Percentiles rank a stretch among this genome's conserved stretches.
These are phyloP conservation scores for Apodemus speciosus DNA, from an alignment of 2,113 vertebrate species.

Conservation along the genomic window DNA sequence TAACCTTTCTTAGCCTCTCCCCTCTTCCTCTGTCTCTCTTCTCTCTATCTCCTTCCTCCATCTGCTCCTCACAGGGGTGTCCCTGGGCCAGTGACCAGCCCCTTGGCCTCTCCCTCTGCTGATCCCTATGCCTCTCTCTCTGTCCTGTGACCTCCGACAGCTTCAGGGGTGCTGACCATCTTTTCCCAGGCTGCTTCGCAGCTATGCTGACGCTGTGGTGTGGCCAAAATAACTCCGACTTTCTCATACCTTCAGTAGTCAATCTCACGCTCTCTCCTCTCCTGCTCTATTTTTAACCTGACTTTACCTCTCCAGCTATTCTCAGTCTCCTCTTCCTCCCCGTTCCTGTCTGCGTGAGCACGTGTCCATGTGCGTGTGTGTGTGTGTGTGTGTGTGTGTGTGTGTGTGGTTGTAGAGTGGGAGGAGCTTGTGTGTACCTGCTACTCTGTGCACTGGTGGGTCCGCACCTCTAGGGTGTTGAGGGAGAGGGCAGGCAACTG, in stretches of 20 bases:
- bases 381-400: conserved; percentile 52
- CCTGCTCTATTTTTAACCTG: conserved; percentile 82
- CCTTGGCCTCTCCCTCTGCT: conserved; percentile 68
- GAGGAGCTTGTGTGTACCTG: not conserved
- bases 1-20: conserved; percentile 71
- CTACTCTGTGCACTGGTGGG: not conserved
- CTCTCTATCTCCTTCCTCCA: conserved; percentile 68
- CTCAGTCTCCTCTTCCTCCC: conserved; percentile 74
- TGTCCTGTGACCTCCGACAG: conserved; percentile 70
- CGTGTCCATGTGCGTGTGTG: conserved; percentile 23
- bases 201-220: conserved; percentile 58
- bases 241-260: conserved; percentile 70
- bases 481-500: not conserved
- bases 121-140: conserved; percentile 70
- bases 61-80: conserved; percentile 79
- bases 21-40: conserved; percentile 20
- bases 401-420: not conserved
- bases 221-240: conserved; percentile 75
- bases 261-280: conserved; percentile 49
- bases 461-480: not conserved
- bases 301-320: conserved; percentile 85
- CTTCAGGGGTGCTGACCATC: conserved; percentile 60
- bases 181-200: conserved; percentile 78
- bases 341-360: conserved; percentile 71
- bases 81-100: conserved; percentile 73